phyloP scores from a whole-genome alignment of 2,113 vertebrate species.

The Platysteira castanea region DNA sequence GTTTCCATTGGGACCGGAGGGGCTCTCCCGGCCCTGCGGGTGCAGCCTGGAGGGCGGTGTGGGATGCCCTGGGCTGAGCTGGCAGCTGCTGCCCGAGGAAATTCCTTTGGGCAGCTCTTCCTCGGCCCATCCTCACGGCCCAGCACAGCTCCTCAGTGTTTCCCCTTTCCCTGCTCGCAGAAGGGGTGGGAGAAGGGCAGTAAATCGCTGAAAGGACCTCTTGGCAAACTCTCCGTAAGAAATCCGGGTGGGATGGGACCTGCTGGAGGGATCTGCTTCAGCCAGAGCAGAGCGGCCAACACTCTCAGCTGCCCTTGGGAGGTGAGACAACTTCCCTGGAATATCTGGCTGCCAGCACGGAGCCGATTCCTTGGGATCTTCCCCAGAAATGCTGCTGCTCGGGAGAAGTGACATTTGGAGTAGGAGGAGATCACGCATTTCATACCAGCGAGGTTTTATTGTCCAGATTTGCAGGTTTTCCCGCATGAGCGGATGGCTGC shows the following conservation, averaged over 20 bases:
- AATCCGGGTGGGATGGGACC: fast-evolving
- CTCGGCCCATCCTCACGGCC: not conserved
- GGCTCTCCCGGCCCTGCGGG: not conserved
- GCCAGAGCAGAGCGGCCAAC: not conserved
- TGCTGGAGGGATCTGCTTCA: not conserved
- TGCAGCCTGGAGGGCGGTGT: not conserved
- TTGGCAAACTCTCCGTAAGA: fast-evolving
- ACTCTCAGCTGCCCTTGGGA: fast-evolving
- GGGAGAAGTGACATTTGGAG: fast-evolving
- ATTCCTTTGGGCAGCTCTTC: not conserved
- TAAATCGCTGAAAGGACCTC: not conserved
- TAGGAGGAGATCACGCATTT: not conserved
- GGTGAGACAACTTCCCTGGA: not conserved
- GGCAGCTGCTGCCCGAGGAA: not conserved
- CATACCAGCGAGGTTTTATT: not conserved
- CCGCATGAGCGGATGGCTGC: not conserved
- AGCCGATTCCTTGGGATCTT: fast-evolving
- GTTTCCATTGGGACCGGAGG: fast-evolving
- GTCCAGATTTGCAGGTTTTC: not conserved
- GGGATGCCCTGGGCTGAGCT: not conserved
- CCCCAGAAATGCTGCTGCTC: not conserved
- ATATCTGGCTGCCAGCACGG: not conserved
- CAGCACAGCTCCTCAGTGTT: not conserved
- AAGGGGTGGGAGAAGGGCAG: not conserved
- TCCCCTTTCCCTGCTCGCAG: not conserved